phyloP scores from a whole-genome alignment of 2,888 invertebrate genomes.

The Fragum sueziense region DNA sequence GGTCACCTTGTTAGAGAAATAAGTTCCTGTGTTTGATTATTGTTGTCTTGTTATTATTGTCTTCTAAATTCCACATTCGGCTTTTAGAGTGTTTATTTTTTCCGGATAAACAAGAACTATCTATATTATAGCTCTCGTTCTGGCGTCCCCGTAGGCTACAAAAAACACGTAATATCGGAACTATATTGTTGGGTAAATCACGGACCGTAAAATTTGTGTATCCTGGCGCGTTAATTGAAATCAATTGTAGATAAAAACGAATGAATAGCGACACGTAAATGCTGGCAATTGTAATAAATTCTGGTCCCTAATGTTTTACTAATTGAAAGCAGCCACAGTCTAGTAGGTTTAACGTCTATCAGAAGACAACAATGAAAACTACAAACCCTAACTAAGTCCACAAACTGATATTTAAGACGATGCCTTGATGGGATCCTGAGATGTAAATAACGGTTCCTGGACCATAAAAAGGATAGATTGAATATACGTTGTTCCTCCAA shows the following conservation, averaged over 20 bases:
- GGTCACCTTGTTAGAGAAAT: too few species aligned
- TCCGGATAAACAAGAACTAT: background rate
- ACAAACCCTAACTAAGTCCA: background rate
- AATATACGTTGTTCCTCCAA: background rate
- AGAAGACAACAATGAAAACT: conserved; percentile 13
- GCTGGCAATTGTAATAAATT: conserved; percentile 46
- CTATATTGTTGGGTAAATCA: conserved; percentile 30
- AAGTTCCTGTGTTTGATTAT: too few species aligned
- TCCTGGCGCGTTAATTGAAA: conserved; percentile 36
- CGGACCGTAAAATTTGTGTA: conserved; percentile 40
- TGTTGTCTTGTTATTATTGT: too few species aligned
- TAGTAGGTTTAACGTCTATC: conserved; percentile 15
- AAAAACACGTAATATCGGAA: conserved; percentile 21
- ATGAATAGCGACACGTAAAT: conserved; percentile 34
- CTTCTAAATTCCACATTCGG: too few species aligned
- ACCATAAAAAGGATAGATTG: conserved; percentile 19
- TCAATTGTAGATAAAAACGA: conserved; percentile 49
- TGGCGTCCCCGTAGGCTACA: conserved; percentile 6
- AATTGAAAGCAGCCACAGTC: conserved; percentile 30
- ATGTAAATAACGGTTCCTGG: conserved; percentile 15
- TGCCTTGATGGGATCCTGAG: conserved; percentile 5
- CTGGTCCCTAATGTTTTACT: conserved; percentile 19
- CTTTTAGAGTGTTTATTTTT: too few species aligned
- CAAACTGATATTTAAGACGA: conserved; percentile 14
- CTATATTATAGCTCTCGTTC: background rate